Conservation (phyloP, 2,113 vertebrate species). For the Caracal caracal region DNA sequence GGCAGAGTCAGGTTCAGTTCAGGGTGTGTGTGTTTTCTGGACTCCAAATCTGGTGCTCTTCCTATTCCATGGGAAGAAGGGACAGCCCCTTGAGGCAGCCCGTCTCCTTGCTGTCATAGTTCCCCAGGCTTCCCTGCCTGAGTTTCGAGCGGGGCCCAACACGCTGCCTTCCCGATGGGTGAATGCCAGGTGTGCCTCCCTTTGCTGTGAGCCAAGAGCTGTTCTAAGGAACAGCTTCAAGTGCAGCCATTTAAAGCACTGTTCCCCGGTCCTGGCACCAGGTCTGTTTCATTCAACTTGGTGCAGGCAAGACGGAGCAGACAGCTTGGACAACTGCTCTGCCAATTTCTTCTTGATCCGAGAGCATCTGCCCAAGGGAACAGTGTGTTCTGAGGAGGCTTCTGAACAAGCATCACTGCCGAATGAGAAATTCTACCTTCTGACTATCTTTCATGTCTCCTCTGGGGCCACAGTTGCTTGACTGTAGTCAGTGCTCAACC, state of each 20-base stretch:
- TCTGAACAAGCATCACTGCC: neutral
- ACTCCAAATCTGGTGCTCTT: neutral
- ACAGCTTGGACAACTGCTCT: neutral
- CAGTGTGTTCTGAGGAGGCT: slow-evolving; percentile 7
- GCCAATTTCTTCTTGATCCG: slow-evolving; percentile 23
- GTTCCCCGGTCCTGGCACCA: neutral
- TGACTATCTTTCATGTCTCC: neutral
- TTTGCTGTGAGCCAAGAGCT: slow-evolving; percentile 9
- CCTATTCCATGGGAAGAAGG: neutral
- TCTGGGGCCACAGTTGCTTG: neutral
- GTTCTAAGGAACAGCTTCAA: neutral
- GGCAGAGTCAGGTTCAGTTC: neutral
- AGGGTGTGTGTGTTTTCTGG: neutral
- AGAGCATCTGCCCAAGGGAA: slow-evolving; percentile 41
- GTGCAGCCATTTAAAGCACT: neutral
- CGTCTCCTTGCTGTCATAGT: neutral
- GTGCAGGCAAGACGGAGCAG: slow-evolving; percentile 25
- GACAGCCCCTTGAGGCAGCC: fast-evolving
- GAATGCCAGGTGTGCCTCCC: neutral
- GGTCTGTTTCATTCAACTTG: neutral
- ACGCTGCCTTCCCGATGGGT: neutral
- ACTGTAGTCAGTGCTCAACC: neutral
- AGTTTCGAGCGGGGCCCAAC: neutral
- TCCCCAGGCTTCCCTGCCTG: neutral
- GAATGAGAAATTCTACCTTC: neutral